phyloP scores from a whole-genome alignment of 1,140 invertebrate species.

The Pararge aegeria region DNA sequence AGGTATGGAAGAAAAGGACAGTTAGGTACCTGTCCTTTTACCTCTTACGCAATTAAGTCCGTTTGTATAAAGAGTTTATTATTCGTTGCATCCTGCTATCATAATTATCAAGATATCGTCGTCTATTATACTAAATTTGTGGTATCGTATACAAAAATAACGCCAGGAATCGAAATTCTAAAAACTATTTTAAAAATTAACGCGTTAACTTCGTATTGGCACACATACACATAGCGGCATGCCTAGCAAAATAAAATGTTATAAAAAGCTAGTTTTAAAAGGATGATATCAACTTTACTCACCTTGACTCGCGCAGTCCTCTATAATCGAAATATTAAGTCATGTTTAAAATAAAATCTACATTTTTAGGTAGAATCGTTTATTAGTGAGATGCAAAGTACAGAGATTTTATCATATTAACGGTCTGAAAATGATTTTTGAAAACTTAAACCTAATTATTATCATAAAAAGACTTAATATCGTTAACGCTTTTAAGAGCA shows the following conservation, averaged over 20 bases:
- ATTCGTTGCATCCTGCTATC: too few relatives aligned
- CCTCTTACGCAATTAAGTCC: too few relatives aligned
- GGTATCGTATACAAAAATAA: too few relatives aligned
- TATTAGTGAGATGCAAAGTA: constrained; percentile 60
- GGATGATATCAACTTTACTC: constrained; percentile 28
- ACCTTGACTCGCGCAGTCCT: constrained; percentile 26
- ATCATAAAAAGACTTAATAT: constrained; percentile 17
- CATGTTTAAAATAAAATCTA: constrained; percentile 45
- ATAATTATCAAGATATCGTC: too few relatives aligned
- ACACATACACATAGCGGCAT: constrained; percentile 39
- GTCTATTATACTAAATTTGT: too few relatives aligned
- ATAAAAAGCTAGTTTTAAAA: constrained; percentile 37
- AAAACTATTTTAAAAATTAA: too few relatives aligned
- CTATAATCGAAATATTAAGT: constrained; percentile 18
- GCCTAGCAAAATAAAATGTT: constrained; percentile 52
- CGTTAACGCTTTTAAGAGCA: constrained; percentile 23
- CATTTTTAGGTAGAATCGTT: constrained; percentile 52
- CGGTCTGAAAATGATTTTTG: constrained; percentile 12
- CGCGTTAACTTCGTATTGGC: too few relatives aligned
- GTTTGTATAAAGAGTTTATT: too few relatives aligned
- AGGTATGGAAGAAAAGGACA: too few relatives aligned
- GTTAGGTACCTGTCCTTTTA: too few relatives aligned
- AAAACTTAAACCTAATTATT: constrained; percentile 16
- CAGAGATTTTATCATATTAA: constrained; percentile 28
- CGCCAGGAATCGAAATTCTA: too few relatives aligned